These are phyloP conservation scores for Papilio polytes DNA, from an alignment of 1,140 invertebrate species.

Conservation along the genomic window DNA sequence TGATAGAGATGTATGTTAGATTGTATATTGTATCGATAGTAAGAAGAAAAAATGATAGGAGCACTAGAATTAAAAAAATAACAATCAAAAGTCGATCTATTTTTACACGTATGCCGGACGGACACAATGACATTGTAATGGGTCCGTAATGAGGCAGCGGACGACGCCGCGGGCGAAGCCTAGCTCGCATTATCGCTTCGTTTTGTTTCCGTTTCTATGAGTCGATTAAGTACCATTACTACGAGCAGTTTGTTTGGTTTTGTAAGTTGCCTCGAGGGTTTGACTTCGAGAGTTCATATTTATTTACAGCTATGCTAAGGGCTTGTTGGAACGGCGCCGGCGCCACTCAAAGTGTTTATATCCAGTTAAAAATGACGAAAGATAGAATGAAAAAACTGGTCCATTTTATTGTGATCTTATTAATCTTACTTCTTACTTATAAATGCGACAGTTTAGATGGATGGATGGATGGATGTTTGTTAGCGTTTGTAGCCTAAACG, in stretches of 20 bases:
- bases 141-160: constrained; percentile 47
- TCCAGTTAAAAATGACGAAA: neutral
- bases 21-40: neutral
- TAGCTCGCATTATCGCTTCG: constrained; percentile 42
- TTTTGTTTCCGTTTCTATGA: constrained; percentile 39
- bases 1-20: no score
- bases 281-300: constrained; percentile 18
- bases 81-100: constrained; percentile 31
- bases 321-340: neutral
- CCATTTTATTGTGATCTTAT: neutral
- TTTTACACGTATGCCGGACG: constrained; percentile 40
- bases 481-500: no score
- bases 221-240: constrained; percentile 30
- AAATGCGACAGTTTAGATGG: no score
- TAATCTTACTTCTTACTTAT: no score
- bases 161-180: constrained; percentile 47
- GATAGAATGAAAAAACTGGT: neutral
- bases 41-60: neutral
- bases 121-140: constrained; percentile 52
- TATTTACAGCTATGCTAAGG: neutral
- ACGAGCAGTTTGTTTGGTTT: constrained; percentile 17
- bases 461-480: no score
- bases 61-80: constrained; percentile 2
- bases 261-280: constrained; percentile 9
- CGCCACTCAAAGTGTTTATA: neutral